Percentiles rank a stretch among this genome's conserved stretches.
These are phyloP conservation scores for Hephaestus fuliginosus DNA, from an alignment of 2,797 vertebrate species.

Conservation along the genomic window DNA sequence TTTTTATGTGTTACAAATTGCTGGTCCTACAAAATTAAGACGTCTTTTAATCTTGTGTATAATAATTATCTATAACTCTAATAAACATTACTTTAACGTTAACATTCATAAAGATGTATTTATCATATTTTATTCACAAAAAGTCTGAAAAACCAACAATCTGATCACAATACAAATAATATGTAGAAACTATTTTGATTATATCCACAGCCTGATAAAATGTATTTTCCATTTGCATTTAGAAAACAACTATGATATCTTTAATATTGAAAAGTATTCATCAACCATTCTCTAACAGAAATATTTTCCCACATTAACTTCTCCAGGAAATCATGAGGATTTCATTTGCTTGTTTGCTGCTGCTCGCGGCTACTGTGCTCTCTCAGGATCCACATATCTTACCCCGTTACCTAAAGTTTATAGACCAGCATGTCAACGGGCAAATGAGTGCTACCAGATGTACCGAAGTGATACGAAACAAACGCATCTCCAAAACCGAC, in stretches of 20 bases:
- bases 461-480: fast-evolving
- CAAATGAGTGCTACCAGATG: fast-evolving
- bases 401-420: background rate
- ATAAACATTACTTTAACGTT: background rate
- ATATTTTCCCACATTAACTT: background rate
- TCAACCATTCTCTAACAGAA: background rate
- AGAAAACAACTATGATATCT: background rate
- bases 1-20: background rate
- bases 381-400: fast-evolving
- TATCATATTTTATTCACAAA: background rate
- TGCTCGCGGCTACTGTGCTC: conserved; percentile 34
- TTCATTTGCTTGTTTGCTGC: conserved; percentile 31
- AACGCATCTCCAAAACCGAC: fast-evolving
- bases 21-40: too few species aligned
- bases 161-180: background rate
- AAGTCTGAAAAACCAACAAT: background rate
- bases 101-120: background rate
- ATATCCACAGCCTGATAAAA: background rate
- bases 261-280: background rate
- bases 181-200: background rate
- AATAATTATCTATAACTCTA: background rate
- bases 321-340: conserved; percentile 48
- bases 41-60: too few species aligned
- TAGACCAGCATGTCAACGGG: conserved; percentile 5
- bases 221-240: background rate